Base-by-base conservation (phyloP, 1,140 invertebrate species). In the Dreissena rostriformis region DNA sequence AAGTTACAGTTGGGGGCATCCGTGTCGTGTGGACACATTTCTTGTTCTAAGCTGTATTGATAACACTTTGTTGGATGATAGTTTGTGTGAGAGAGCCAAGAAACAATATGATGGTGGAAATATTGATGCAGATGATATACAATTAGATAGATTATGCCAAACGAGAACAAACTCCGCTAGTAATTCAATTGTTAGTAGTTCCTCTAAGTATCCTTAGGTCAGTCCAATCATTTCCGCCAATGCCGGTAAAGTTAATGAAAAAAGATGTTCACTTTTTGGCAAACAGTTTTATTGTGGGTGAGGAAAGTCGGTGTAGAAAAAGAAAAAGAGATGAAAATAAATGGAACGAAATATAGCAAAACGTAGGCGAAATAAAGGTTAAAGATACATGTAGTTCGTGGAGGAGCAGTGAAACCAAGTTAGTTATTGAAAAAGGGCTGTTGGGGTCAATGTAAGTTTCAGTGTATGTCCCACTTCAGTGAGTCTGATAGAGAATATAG, bases 321-420 rank as follows among this genome's bases (percentile, higher is more conserved):
- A 63, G 28, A 66, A 77, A 49, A 66, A 29, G 29, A 49, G 55
- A 76, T 10, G 15, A n/a, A 19, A 55, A 7, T 29, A 76, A 55
- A 65, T 76, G 73, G 73, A 65, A 39, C 61, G 73, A 76, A 76
- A 76, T 65, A 24, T 76, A 29, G 73, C 73, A 8, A 76, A 76
- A 65, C 19, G 14, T 10, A 29, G 57, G 17, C 10, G 55, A 28
- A 76, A 76, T 63, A n/a, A n/a, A 17, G 73, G 73, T 15, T n/a
- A n/a, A 63, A 76, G 39, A 24, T 5, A n/a, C 61, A 72, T 52
- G 12, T 51, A 28, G 7, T 2, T 7, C 29, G n/a, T 14, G 11
- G 24, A 17, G 73, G 73, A 10, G 2, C 1, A 19, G 22, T 6
- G n/a, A 76, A 61, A 65, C 8, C 26, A 26, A 24, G 2, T 6